Conservation (phyloP, 2,888 invertebrate species). For the Caenorhabditis afra region DNA sequence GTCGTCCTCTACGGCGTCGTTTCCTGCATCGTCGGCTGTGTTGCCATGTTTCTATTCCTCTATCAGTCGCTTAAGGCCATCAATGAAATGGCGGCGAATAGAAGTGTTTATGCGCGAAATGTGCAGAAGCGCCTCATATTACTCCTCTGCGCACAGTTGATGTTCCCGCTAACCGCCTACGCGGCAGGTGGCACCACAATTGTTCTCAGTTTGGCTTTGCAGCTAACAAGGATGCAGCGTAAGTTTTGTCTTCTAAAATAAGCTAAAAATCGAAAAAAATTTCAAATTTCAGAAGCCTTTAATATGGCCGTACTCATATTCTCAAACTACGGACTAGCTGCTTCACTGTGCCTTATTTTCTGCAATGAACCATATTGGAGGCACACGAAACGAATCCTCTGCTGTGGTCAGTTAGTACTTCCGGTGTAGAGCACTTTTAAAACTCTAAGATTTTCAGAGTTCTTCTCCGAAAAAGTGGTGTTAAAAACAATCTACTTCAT, state of each 20-base stretch:
- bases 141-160: conserved; percentile 32
- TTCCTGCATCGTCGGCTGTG: conserved; percentile 31
- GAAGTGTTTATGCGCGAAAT: conserved; percentile 23
- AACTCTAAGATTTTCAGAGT: conserved; percentile 17
- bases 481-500: neutral
- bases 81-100: conserved; percentile 32
- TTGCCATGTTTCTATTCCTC: conserved; percentile 22
- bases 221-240: conserved; percentile 43
- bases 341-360: conserved; percentile 26
- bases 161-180: conserved; percentile 36
- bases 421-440: neutral
- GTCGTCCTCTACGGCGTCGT: conserved; percentile 35
- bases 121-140: conserved; percentile 31
- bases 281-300: conserved; percentile 30
- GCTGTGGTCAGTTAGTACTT: conserved; percentile 12
- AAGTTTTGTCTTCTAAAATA: neutral
- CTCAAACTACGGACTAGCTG: conserved; percentile 44
- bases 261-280: neutral
- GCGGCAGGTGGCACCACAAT: conserved; percentile 44
- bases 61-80: conserved; percentile 36
- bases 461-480: neutral
- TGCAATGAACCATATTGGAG: conserved; percentile 48
- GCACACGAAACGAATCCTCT: conserved; percentile 27
- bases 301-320: conserved; percentile 36
- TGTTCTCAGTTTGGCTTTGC: conserved; percentile 30